Base-by-base conservation (phyloP, 2,888 invertebrate genomes). In the Diarsia brunnea region DNA sequence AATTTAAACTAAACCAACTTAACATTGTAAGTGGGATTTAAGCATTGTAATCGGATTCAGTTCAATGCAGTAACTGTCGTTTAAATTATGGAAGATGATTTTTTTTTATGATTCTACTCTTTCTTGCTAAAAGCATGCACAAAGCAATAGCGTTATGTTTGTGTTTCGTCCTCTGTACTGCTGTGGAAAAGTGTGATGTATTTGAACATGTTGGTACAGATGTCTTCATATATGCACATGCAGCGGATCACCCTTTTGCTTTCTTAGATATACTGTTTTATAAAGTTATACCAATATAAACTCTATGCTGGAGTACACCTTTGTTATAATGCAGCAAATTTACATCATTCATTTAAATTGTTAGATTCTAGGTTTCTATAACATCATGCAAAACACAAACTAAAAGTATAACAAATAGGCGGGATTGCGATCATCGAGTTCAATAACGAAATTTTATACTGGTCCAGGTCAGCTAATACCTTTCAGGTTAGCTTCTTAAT, bases 371-470 rank as follows among this genome's bases (percentile, higher is more conserved):
- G 64, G 72, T 87, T 80, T 84, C 89, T 91, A 92, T 90, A 90
- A 87, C 88, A 89, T 89, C 95, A 95, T 95, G 95, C 94, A 95
- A 89, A 82, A 92, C 91, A 93, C 90, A 91, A 88, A 93, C 93
- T 94, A 94, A 91, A 88, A 87, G 85, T 86, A 92, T 89, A 92
- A 93, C 90, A 92, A 79, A 89, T 86, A 93, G 92, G 95, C 95
- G 96, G 96, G 96, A 95, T 93, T 96, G 96, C 96, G 96, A 96
- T 95, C 96, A 96, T 96, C 96, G 96, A 92, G 93, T 94, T 91
- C 83, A 90, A 89, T 89, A 90, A 85, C 86, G 88, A 76, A 69
- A 79, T 69, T 65, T 77, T 66, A 47, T 70, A 69, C 69, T 67
- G 69, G 76, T 75, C 76, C 66, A 84, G 70, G 47, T 73, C 76